Evolutionary conservation across 2,888 invertebrate species (phyloP).

Genomic region (Brachyptera risi): DNA sequence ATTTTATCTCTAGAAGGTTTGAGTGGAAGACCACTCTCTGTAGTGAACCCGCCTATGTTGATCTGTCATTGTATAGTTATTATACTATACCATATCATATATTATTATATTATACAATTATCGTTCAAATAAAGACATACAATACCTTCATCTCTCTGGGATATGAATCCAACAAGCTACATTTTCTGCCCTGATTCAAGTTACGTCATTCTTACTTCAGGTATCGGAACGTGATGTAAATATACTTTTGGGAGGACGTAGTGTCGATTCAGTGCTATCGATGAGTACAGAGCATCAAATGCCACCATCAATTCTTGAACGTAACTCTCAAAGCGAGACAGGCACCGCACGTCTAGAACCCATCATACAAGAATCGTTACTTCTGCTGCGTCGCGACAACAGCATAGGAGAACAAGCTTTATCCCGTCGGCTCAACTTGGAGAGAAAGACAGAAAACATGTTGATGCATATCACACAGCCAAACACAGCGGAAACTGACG

Average conservation of each 20-base stretch:
- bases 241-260: slow-evolving; percentile 2
- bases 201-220: not conserved
- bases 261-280: not conserved
- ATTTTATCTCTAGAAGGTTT: no score
- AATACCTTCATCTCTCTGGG: no score
- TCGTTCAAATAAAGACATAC: no score
- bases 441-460: slow-evolving; percentile 1
- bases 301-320: not conserved
- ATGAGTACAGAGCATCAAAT: not conserved
- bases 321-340: not conserved
- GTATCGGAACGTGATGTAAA: slow-evolving; percentile 3
- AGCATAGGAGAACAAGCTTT: not conserved
- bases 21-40: no score
- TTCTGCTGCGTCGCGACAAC: slow-evolving; percentile 5
- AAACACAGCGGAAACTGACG: not conserved
- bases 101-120: no score
- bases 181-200: no score
- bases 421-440: not conserved
- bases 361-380: slow-evolving; percentile 10
- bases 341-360: not conserved
- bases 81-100: no score
- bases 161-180: no score
- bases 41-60: no score
- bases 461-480: slow-evolving; percentile 5
- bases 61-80: no score